Evolutionary conservation across 2,113 vertebrate species (phyloP).

Genomic region (Gnathonemus echidnorhynchus): DNA sequence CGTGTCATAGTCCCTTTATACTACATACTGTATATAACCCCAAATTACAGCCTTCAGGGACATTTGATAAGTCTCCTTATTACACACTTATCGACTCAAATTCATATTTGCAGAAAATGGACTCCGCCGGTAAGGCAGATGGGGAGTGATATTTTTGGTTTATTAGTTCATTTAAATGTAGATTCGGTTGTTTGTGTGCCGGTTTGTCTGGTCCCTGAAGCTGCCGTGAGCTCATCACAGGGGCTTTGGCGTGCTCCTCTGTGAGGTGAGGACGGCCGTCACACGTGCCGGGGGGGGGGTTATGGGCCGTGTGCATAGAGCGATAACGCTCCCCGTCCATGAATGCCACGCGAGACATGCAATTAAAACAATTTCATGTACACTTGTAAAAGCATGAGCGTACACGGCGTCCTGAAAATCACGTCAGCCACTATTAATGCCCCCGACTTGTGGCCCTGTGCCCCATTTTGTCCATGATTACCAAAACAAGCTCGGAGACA

Average conservation of each 20-base stretch:
- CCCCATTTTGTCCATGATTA: not conserved
- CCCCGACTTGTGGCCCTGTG: not conserved
- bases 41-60: not conserved
- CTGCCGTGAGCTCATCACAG: not conserved
- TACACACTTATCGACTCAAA: not conserved
- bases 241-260: not conserved
- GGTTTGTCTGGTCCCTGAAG: not conserved
- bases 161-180: conserved; percentile 8
- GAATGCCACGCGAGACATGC: not conserved
- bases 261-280: not conserved
- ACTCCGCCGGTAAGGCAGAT: not conserved
- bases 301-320: not conserved
- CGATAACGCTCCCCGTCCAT: not conserved
- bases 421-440: not conserved
- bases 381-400: not conserved
- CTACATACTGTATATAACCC: not conserved
- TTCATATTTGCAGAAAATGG: not conserved
- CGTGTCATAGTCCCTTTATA: not conserved
- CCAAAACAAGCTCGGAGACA: not conserved
- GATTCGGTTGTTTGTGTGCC: not conserved
- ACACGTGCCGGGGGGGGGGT: not conserved
- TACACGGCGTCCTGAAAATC: not conserved
- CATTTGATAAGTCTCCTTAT: not conserved
- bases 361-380: not conserved
- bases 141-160: not conserved